phyloP scores from a whole-genome alignment of 2,888 invertebrate genomes.

The Lucinisca nassula region DNA sequence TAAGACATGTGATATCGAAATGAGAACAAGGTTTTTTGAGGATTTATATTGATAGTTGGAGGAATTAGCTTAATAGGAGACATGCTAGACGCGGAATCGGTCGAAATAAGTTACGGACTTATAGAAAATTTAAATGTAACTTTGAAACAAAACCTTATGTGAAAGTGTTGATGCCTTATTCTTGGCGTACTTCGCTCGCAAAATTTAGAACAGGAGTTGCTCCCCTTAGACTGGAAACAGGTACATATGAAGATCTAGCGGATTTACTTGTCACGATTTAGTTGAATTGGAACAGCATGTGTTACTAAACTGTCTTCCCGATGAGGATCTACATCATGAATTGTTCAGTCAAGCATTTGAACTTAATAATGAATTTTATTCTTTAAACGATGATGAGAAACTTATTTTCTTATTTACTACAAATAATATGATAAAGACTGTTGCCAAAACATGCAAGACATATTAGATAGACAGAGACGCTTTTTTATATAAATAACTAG shows the following conservation, averaged over 20 bases:
- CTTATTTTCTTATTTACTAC: background rate
- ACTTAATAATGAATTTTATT: background rate
- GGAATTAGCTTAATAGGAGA: background rate
- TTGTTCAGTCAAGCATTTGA: background rate
- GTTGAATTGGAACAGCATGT: constrained; percentile 10
- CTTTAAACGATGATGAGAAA: background rate
- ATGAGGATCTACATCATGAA: background rate
- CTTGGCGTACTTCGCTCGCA: constrained; percentile 10
- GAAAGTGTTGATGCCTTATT: constrained; percentile 13
- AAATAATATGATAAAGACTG: no score
- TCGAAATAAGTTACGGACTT: constrained; percentile 16
- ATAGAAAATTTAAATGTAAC: constrained; percentile 6
- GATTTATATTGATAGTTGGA: background rate
- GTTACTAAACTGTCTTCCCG: background rate
- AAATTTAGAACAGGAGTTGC: constrained; percentile 31
- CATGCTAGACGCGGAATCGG: background rate
- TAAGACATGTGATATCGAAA: background rate
- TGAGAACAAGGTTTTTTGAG: background rate
- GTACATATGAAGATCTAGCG: constrained; percentile 17
- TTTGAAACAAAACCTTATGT: constrained; percentile 18
- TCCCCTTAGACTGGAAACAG: constrained; percentile 21
- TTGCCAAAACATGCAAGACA: no score
- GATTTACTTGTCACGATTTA: background rate
- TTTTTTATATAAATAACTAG: no score
- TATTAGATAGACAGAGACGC: no score